These are phyloP conservation scores for Xiphorhynchus erythropygius DNA, from an alignment of 2,797 vertebrate genomes.

Conservation along the genomic window DNA sequence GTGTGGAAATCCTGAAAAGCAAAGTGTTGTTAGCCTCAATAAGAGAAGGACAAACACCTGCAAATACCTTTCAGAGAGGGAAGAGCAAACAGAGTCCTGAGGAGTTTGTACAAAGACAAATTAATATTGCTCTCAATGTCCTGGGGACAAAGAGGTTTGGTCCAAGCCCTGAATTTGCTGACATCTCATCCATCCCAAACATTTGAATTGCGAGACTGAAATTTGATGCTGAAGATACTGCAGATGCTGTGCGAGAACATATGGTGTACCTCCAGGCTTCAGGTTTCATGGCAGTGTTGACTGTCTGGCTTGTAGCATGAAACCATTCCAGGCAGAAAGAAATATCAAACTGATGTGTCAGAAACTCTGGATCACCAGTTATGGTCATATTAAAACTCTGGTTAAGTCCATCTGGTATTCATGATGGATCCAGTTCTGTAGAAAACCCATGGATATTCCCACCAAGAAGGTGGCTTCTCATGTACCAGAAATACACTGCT, in stretches of 20 bases:
- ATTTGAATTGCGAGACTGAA: neutral
- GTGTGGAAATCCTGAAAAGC: neutral
- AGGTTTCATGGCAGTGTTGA: neutral
- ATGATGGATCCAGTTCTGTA: neutral
- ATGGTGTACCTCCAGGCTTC: neutral
- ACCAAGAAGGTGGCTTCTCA: neutral
- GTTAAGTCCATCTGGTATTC: neutral
- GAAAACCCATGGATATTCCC: neutral
- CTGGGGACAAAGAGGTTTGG: neutral
- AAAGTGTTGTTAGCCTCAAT: neutral
- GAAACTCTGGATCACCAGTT: neutral
- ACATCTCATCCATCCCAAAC: neutral
- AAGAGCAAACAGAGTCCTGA: neutral
- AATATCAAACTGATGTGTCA: neutral
- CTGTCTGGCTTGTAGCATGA: neutral
- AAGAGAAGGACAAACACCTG: neutral
- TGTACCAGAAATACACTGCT: neutral
- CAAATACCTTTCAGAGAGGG: neutral
- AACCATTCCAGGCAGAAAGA: neutral
- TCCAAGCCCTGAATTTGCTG: neutral
- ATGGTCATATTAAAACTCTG: neutral
- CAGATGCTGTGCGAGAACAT: neutral
- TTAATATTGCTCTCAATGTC: neutral
- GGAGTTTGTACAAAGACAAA: rapidly evolving
- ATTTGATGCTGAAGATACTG: neutral